Evolutionary conservation across 2,888 invertebrate genomes (phyloP).

Genomic region (Colletes collaris): DNA sequence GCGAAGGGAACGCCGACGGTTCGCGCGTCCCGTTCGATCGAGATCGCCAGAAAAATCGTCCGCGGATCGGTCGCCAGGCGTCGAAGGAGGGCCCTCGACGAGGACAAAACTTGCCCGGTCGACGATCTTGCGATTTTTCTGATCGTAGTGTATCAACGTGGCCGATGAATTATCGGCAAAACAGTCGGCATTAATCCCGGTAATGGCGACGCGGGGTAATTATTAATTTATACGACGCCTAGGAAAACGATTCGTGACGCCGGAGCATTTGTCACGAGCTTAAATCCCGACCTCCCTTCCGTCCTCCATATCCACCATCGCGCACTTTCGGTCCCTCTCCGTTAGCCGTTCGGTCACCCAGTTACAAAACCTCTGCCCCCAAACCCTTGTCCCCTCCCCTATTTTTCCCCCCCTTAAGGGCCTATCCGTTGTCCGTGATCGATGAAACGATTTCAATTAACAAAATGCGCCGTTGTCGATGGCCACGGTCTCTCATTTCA

Average conservation of each 20-base stretch:
- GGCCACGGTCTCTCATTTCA: conserved; percentile 64
- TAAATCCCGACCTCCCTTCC: conserved; percentile 36
- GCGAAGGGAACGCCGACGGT: neutral
- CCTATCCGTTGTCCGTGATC: conserved; percentile 66
- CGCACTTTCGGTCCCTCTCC: conserved; percentile 21
- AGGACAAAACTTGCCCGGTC: conserved; percentile 60
- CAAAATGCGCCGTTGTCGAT: conserved; percentile 69
- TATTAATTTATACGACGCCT: conserved; percentile 77
- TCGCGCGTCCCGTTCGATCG: neutral
- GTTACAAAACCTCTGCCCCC: conserved; percentile 9
- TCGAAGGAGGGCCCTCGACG: no score
- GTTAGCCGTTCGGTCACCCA: conserved; percentile 17
- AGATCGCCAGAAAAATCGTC: neutral
- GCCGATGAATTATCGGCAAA: conserved; percentile 71
- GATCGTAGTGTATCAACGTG: conserved; percentile 61
- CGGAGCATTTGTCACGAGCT: conserved; percentile 71
- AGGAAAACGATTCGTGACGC: conserved; percentile 75
- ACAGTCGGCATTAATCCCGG: conserved; percentile 76
- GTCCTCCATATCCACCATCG: neutral
- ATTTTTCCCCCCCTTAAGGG: conserved; percentile 41
- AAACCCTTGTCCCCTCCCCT: neutral
- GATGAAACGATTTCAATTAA: conserved; percentile 77
- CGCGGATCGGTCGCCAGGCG: neutral
- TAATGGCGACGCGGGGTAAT: conserved; percentile 75
- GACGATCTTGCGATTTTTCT: conserved; percentile 57